A percentile compares a stretch with the other conserved stretches of the same genome.
These are phyloP conservation scores for Acanthochromis polyacanthus DNA, from an alignment of 2,113 vertebrate genomes.

Conservation along the genomic window DNA sequence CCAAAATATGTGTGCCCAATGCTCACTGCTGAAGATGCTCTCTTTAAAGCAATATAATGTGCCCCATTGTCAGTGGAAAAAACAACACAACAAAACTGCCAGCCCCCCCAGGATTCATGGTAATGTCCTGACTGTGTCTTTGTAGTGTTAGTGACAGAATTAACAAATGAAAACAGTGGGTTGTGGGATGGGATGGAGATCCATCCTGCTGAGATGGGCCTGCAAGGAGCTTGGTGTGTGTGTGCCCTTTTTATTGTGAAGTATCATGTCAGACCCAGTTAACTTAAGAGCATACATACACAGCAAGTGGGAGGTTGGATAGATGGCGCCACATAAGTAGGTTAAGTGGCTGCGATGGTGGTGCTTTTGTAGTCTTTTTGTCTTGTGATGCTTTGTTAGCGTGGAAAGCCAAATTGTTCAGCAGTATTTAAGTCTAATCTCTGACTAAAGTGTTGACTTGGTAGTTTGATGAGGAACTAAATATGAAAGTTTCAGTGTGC, in stretches of 20 bases:
- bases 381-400: constrained; percentile 3
- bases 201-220: constrained; percentile 53
- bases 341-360: constrained; percentile 49
- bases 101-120: too few species aligned
- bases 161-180: constrained; percentile 51
- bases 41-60: background rate
- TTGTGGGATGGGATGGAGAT: constrained; percentile 40
- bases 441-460: background rate
- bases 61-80: background rate
- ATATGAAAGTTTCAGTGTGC: too few species aligned
- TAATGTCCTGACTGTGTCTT: constrained; percentile 2
- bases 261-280: constrained; percentile 66
- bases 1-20: too few species aligned
- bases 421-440: constrained; percentile 1
- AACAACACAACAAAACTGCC: background rate
- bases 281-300: constrained; percentile 59
- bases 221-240: constrained; percentile 9
- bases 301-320: constrained; percentile 46
- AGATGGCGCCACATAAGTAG: constrained; percentile 44
- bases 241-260: constrained; percentile 55
- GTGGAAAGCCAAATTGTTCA: background rate
- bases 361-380: constrained; percentile 31
- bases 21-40: too few species aligned
- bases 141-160: constrained; percentile 51
- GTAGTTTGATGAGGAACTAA: too few species aligned